phyloP scores from a whole-genome alignment of 2,888 invertebrate genomes.

The Hirtodrosophila cameraria region DNA sequence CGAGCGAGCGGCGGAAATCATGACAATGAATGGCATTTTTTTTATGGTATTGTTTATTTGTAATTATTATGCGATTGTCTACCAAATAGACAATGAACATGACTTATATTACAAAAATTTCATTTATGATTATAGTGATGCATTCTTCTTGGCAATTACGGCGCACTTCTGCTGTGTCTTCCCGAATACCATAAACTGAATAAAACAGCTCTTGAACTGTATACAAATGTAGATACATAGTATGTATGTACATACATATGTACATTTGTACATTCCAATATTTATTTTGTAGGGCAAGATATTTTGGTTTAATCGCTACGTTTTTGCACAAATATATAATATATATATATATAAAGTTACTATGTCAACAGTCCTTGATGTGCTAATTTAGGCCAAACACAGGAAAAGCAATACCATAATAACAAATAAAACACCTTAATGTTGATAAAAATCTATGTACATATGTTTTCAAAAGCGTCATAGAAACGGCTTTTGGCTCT shows the following conservation, averaged over 20 bases:
- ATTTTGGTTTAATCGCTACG: conserved; percentile 15
- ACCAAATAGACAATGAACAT: conserved; percentile 49
- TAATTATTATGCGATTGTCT: conserved; percentile 48
- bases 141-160: conserved; percentile 25
- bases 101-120: conserved; percentile 28
- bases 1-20: conserved; percentile 63
- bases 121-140: conserved; percentile 18
- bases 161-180: conserved; percentile 6
- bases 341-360: conserved; percentile 34
- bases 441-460: conserved; percentile 3
- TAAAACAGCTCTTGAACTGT: neutral
- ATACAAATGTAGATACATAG: too few relatives aligned
- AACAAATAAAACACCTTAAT: conserved; percentile 19
- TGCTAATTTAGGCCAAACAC: conserved; percentile 40
- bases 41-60: conserved; percentile 70
- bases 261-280: too few relatives aligned
- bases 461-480: conserved; percentile 11
- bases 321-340: conserved; percentile 1
- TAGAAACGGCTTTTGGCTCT: conserved; percentile 12
- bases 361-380: conserved; percentile 58
- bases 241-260: neutral
- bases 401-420: conserved; percentile 25
- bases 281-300: conserved; percentile 14
- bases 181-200: neutral
- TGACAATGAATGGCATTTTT: conserved; percentile 63